phyloP scores from a whole-genome alignment of 2,888 invertebrate species.

The Dione juno region DNA sequence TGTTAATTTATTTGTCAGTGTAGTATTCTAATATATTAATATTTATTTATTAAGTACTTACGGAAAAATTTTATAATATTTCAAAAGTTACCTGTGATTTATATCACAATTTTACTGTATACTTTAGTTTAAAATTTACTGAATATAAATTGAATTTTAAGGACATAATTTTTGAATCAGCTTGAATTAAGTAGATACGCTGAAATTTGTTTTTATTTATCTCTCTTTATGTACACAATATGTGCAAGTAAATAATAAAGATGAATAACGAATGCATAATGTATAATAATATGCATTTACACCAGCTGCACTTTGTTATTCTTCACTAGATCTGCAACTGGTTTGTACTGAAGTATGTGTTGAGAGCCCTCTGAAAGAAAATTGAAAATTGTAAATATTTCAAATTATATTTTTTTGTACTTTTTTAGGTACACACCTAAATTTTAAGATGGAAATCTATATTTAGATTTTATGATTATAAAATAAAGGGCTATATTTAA shows the following conservation, averaged over 20 bases:
- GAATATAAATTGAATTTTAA: too few species aligned
- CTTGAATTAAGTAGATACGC: conserved; percentile 14
- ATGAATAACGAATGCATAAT: too few species aligned
- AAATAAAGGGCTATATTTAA: too few species aligned
- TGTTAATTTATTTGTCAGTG: too few species aligned
- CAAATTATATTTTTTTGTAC: neutral
- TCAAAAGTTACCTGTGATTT: too few species aligned
- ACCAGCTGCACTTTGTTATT: conserved; percentile 88
- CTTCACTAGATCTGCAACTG: conserved; percentile 88
- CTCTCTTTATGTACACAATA: neutral
- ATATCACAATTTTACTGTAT: too few species aligned
- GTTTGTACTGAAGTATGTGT: conserved; percentile 91
- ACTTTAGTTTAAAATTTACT: too few species aligned
- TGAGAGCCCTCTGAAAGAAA: conserved; percentile 86
- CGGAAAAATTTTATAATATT: too few species aligned
- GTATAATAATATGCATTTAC: conserved; percentile 46
- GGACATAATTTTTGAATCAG: conserved; percentile 11
- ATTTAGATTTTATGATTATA: too few species aligned
- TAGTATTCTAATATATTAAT: too few species aligned
- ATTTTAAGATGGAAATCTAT: neutral
- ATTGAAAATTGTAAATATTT: neutral
- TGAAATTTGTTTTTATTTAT: conserved; percentile 13
- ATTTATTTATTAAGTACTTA: too few species aligned
- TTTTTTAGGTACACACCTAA: neutral
- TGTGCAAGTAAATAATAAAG: neutral